Evolutionary conservation across 2,113 vertebrate species (phyloP).

Genomic region (Equus quagga): DNA sequence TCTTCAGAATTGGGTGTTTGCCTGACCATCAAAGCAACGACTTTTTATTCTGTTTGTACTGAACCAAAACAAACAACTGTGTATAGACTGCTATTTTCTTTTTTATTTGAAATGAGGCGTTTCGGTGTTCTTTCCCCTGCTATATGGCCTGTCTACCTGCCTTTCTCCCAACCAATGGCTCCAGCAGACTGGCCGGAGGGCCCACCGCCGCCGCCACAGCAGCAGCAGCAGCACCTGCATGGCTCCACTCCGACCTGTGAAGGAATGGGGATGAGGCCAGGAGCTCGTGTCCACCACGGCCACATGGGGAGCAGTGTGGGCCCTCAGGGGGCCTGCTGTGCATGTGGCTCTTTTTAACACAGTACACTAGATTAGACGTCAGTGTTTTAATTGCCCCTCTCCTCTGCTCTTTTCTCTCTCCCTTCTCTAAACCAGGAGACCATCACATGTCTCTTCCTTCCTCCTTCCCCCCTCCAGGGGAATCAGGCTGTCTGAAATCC

Average conservation of each 20-base stretch:
- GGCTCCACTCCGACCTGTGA: slow-evolving; percentile 60
- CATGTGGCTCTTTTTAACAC: slow-evolving; percentile 81
- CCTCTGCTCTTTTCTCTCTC: background rate
- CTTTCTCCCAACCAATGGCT: slow-evolving; percentile 65
- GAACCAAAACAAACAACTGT: slow-evolving; percentile 83
- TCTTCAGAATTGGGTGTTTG: slow-evolving; percentile 81
- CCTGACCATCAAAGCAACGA: slow-evolving; percentile 81
- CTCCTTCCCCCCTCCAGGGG: background rate
- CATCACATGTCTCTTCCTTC: background rate
- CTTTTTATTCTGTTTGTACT: slow-evolving; percentile 85
- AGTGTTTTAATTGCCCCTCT: slow-evolving; percentile 77
- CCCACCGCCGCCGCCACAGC: background rate
- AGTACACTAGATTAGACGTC: slow-evolving; percentile 79
- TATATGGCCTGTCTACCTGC: slow-evolving; percentile 48
- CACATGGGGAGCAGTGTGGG: slow-evolving; percentile 72
- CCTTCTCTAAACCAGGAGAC: background rate
- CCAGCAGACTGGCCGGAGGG: slow-evolving; percentile 68
- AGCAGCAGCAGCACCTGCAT: slow-evolving; percentile 25
- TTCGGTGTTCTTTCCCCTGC: slow-evolving; percentile 74
- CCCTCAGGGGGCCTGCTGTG: slow-evolving; percentile 78
- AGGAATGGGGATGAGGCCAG: slow-evolving; percentile 61
- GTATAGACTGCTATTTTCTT: slow-evolving; percentile 85
- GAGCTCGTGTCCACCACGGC: slow-evolving; percentile 64
- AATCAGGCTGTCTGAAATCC: slow-evolving; percentile 58
- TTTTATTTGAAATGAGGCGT: slow-evolving; percentile 78